phyloP scores from a whole-genome alignment of 1,140 invertebrate species.

The Polypedilum vanderplanki region DNA sequence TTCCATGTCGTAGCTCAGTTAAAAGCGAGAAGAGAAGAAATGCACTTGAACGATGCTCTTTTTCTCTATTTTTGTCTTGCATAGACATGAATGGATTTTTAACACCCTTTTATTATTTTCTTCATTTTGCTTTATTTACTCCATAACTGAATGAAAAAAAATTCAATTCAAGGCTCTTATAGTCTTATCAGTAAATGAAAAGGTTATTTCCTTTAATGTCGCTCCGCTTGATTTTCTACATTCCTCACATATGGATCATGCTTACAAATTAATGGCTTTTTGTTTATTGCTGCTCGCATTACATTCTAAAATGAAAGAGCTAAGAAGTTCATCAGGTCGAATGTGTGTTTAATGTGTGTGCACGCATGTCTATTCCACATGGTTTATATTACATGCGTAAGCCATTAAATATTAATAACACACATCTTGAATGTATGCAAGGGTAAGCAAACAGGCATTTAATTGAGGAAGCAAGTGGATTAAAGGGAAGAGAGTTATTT shows the following conservation, averaged over 20 bases:
- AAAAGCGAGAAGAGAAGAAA: neutral
- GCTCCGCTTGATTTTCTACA: no score
- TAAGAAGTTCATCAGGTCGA: neutral
- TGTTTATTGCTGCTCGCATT: conserved; percentile 3
- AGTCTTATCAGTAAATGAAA: no score
- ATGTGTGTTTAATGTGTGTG: neutral
- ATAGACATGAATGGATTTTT: conserved; percentile 13
- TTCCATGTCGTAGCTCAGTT: neutral
- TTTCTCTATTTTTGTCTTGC: conserved; percentile 7
- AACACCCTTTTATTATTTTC: conserved; percentile 2
- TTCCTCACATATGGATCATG: no score
- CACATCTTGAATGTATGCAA: neutral
- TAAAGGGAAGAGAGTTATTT: conserved; percentile 15
- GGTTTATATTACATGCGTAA: conserved; percentile 13
- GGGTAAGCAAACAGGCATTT: conserved; percentile 3
- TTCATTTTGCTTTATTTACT: neutral
- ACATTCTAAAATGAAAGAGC: neutral
- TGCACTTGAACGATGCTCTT: neutral
- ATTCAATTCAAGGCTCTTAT: no score
- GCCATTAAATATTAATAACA: conserved; percentile 19
- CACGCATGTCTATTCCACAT: neutral
- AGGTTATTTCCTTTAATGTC: no score
- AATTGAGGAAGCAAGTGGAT: conserved; percentile 17
- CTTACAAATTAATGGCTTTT: neutral
- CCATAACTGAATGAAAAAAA: neutral